Evolutionary conservation across 2,888 invertebrate species (phyloP).

Genomic region (Zygothrica quintamaculata): DNA sequence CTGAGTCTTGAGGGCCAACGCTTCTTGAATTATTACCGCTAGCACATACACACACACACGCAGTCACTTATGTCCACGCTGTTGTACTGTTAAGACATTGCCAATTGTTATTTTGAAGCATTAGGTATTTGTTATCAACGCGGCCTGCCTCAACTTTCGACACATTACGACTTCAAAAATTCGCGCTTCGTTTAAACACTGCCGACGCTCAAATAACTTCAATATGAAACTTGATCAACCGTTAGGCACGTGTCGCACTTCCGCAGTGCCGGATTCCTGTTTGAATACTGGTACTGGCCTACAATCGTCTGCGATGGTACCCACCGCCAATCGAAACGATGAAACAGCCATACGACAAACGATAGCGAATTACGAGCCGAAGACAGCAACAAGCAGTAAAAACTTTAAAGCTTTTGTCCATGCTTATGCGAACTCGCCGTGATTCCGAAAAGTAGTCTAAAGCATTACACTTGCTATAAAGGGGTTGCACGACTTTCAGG

Average conservation of each 20-base stretch:
- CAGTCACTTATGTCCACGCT: too few species aligned
- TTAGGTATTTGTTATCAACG: not conserved
- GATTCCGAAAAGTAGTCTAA: constrained; percentile 30
- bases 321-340: constrained; percentile 46
- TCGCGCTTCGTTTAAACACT: constrained; percentile 21
- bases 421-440: constrained; percentile 32
- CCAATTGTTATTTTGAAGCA: too few species aligned
- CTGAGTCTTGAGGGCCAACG: not conserved
- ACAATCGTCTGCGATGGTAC: constrained; percentile 35
- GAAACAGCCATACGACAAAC: constrained; percentile 16
- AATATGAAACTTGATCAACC: constrained; percentile 1
- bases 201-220: not conserved
- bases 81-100: not conserved
- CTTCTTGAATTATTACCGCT: constrained; percentile 6
- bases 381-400: constrained; percentile 21
- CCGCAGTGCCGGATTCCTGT: constrained; percentile 56
- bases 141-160: constrained; percentile 45
- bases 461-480: not conserved
- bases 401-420: constrained; percentile 29
- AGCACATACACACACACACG: constrained; percentile 11
- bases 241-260: constrained; percentile 51
- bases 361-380: constrained; percentile 8
- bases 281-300: constrained; percentile 48
- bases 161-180: constrained; percentile 24
- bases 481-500: not conserved